These are phyloP conservation scores for Calidris pygmaea DNA, from an alignment of 2,113 vertebrate species.

Conservation along the genomic window DNA sequence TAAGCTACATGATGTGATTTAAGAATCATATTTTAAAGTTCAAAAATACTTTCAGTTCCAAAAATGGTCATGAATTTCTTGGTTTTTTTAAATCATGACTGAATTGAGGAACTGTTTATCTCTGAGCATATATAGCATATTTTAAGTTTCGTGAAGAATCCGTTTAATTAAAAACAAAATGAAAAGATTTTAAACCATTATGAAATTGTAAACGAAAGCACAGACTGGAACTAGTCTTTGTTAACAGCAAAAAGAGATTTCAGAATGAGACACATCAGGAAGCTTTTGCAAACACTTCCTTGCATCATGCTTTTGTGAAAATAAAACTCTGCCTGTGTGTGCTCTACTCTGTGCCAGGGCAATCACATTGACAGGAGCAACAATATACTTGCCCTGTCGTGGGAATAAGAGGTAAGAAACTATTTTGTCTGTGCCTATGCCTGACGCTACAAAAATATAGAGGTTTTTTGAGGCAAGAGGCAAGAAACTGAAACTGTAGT, in stretches of 20 bases:
- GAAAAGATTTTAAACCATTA: background rate
- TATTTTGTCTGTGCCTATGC: background rate
- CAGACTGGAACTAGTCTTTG: background rate
- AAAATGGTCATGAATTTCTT: background rate
- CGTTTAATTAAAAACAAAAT: background rate
- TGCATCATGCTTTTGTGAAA: background rate
- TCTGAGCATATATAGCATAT: conserved; percentile 13
- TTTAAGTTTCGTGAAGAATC: conserved; percentile 13
- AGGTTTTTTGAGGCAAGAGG: accelerated
- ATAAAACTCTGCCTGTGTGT: background rate
- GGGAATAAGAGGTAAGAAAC: background rate
- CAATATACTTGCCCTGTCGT: background rate
- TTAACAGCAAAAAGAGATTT: background rate
- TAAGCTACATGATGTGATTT: background rate
- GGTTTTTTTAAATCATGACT: background rate
- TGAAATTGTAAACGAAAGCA: background rate
- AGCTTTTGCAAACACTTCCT: background rate
- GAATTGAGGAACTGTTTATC: conserved; percentile 9
- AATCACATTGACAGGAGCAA: background rate
- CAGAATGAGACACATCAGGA: background rate
- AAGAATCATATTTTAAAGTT: conserved; percentile 3
- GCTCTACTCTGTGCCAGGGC: background rate
- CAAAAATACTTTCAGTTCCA: background rate
- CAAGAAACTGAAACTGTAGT: background rate
- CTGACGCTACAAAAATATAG: background rate